These are phyloP conservation scores for Hoplodrina ambigua DNA, from an alignment of 2,888 invertebrate genomes.

Conservation along the genomic window DNA sequence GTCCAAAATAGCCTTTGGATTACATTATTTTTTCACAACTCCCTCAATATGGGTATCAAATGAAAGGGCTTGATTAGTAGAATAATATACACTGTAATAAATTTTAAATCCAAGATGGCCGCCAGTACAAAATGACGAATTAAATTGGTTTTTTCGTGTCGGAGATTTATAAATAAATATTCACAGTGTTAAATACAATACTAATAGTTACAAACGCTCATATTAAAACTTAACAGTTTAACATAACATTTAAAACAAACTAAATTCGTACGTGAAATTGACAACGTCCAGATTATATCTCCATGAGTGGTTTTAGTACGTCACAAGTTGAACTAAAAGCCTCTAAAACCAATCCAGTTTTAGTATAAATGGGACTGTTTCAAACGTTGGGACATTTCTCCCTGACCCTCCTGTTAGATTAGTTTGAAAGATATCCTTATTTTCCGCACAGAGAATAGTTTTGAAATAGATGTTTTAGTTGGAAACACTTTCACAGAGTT, in stretches of 20 bases:
- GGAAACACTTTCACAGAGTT: slow-evolving; percentile 20
- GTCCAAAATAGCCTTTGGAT: too few species aligned
- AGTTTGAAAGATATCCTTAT: slow-evolving; percentile 48
- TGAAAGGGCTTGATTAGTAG: too few species aligned
- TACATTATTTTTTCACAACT: too few species aligned
- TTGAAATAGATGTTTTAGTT: slow-evolving; percentile 46
- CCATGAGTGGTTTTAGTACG: slow-evolving; percentile 40
- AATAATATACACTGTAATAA: too few species aligned
- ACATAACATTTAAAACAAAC: slow-evolving; percentile 26
- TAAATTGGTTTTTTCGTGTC: too few species aligned
- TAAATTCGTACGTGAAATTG: slow-evolving; percentile 36
- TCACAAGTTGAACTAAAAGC: slow-evolving; percentile 46
- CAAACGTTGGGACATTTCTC: slow-evolving; percentile 18
- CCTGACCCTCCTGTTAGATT: slow-evolving; percentile 46
- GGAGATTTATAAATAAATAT: too few species aligned
- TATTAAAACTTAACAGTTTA: background rate
- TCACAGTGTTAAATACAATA: too few species aligned
- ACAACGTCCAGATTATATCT: slow-evolving; percentile 48
- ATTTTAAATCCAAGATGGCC: too few species aligned
- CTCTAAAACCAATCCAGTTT: slow-evolving; percentile 52
- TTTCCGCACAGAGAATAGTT: slow-evolving; percentile 25
- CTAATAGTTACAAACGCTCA: too few species aligned
- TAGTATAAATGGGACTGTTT: slow-evolving; percentile 42
- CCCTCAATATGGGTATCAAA: too few species aligned
- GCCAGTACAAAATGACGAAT: too few species aligned